A percentile compares a stretch with the other conserved stretches of the same genome.
Evolutionary conservation across 35 echinoderm and acorn worm species (phyloP).

Genomic region (Holothuria glaberrima): DNA sequence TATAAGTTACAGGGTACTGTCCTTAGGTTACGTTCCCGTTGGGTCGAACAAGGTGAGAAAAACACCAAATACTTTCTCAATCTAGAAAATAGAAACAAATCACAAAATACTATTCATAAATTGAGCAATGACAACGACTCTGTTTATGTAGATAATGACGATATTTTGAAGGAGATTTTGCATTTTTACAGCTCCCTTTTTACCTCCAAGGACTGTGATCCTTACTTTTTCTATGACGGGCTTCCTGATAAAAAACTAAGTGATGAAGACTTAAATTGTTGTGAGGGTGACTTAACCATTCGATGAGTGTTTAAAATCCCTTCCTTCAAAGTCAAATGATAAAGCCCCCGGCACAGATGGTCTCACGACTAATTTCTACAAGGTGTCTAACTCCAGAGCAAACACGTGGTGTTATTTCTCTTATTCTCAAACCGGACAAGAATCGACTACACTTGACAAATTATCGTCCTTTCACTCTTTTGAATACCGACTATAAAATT

Average conservation of each 20-base stretch:
- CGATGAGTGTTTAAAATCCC: constrained; percentile 5
- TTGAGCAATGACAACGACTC: background rate
- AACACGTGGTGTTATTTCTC: constrained; percentile 37
- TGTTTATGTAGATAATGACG: background rate
- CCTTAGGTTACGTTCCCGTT: constrained; percentile 11
- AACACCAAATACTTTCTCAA: constrained; percentile 12
- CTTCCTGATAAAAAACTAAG: background rate
- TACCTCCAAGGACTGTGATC: background rate
- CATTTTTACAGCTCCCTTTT: constrained; percentile 12
- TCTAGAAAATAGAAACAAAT: constrained; percentile 32
- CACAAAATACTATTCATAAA: background rate
- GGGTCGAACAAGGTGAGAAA: constrained; percentile 15
- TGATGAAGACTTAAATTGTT: background rate
- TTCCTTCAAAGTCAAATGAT: constrained; percentile 23
- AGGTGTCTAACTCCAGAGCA: background rate
- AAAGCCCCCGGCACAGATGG: constrained; percentile 41
- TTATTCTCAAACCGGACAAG: constrained; percentile 8
- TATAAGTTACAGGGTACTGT: constrained; percentile 28
- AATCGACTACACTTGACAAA: background rate
- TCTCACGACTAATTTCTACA: constrained; percentile 30
- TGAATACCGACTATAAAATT: constrained; percentile 54
- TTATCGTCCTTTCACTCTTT: constrained; percentile 9
- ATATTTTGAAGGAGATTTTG: background rate
- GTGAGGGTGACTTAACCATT: constrained; percentile 7
- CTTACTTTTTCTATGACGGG: background rate